Percentiles rank a stretch among this genome's conserved stretches.
phyloP scores from a whole-genome alignment of 2,888 invertebrate genomes.

The Gasteruption jaculator region DNA sequence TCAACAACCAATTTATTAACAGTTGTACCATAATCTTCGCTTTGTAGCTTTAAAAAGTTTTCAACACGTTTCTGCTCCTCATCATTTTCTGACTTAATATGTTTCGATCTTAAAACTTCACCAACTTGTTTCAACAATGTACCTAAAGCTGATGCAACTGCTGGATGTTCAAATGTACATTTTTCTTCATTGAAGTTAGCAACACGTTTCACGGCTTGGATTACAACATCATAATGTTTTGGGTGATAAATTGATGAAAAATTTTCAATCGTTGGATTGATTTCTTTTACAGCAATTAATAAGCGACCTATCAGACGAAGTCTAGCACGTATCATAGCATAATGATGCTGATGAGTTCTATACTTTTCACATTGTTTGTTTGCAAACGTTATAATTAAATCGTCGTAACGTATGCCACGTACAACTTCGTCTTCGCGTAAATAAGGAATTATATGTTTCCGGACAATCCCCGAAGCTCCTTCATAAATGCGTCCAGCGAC shows the following conservation, averaged over 20 bases:
- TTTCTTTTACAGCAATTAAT: constrained; percentile 8
- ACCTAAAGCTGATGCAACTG: background rate
- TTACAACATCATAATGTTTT: constrained; percentile 14
- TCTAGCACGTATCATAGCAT: constrained; percentile 19
- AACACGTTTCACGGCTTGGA: constrained; percentile 14
- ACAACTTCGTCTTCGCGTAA: constrained; percentile 24
- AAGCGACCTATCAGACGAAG: constrained; percentile 19
- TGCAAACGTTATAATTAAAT: constrained; percentile 21
- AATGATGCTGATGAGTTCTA: constrained; percentile 13
- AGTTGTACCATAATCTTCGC: constrained; percentile 11
- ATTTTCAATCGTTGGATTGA: constrained; percentile 11
- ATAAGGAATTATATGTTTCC: constrained; percentile 19
- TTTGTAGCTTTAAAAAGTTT: constrained; percentile 8
- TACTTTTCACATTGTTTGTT: constrained; percentile 22
- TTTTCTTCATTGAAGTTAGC: constrained; percentile 6
- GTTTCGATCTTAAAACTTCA: background rate
- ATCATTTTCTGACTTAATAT: constrained; percentile 1
- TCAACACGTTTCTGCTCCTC: background rate
- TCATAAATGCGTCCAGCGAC: constrained; percentile 9
- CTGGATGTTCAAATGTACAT: background rate
- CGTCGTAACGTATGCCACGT: constrained; percentile 21
- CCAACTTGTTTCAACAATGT: constrained; percentile 4
- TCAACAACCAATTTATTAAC: constrained; percentile 12
- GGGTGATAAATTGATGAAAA: constrained; percentile 17
- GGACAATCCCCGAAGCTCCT: constrained; percentile 10